These are phyloP conservation scores for Cheilinus undulatus DNA, from an alignment of 2,113 vertebrate species.

Conservation along the genomic window DNA sequence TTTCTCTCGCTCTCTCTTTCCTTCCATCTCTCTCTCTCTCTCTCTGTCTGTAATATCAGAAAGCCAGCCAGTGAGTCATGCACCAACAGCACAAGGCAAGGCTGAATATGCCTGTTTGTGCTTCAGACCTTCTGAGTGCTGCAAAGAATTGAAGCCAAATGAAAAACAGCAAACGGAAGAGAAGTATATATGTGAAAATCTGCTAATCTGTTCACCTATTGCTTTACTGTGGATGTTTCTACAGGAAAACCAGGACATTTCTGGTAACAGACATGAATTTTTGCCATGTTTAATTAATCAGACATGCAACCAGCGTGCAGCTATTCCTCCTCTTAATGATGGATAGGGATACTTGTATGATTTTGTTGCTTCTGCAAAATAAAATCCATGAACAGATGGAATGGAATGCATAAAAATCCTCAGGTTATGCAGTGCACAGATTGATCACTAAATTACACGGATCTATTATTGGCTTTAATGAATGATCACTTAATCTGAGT, in stretches of 20 bases:
- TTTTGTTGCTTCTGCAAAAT: no score
- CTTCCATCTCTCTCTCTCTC: not conserved
- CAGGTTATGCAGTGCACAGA: not conserved
- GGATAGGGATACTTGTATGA: no score
- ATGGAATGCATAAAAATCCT: not conserved
- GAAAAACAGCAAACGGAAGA: not conserved
- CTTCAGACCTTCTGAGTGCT: slow-evolving; percentile 12
- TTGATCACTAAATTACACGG: no score
- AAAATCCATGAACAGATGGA: no score
- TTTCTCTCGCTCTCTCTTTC: not conserved
- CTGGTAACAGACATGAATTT: not conserved
- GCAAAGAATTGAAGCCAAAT: slow-evolving; percentile 5
- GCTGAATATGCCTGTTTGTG: slow-evolving; percentile 35
- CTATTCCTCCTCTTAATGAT: not conserved
- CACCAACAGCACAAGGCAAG: slow-evolving; percentile 51
- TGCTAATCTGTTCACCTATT: not conserved
- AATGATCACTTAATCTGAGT: no score
- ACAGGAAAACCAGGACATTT: not conserved
- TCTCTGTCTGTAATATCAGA: slow-evolving; percentile 36
- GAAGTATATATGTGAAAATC: not conserved
- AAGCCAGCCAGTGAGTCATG: slow-evolving; percentile 54
- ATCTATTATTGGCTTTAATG: no score
- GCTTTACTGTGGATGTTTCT: not conserved
- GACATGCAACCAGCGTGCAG: not conserved
- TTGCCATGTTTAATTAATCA: not conserved